Evolutionary conservation across 2,797 vertebrate species (phyloP).

Genomic region (Propithecus perrieri): DNA sequence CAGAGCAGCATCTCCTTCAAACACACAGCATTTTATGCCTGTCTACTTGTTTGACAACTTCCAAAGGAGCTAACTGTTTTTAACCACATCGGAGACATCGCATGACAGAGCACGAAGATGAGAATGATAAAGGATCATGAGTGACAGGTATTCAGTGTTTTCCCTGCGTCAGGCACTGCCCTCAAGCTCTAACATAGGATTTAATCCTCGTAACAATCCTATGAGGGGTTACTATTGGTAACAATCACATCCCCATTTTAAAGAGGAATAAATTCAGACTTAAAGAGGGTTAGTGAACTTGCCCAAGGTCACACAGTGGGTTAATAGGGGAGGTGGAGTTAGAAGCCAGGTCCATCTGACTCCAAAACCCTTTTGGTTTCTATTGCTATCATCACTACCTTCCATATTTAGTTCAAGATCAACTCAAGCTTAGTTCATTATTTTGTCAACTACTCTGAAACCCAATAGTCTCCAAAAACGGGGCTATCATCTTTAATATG

Average conservation of each 20-base stretch:
- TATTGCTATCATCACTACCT: background rate
- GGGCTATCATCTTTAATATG: background rate
- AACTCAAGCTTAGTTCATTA: background rate
- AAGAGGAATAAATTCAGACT: background rate
- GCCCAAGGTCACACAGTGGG: background rate
- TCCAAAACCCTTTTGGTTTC: background rate
- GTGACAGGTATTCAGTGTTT: background rate
- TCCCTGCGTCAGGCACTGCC: background rate
- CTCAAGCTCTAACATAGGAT: background rate
- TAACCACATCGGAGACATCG: background rate
- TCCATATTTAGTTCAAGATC: background rate
- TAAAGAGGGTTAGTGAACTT: background rate
- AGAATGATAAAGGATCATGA: background rate
- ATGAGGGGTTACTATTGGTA: background rate
- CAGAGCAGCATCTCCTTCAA: background rate
- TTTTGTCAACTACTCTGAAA: slow-evolving; percentile 7
- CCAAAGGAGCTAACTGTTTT: background rate
- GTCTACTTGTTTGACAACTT: background rate
- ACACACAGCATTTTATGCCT: background rate
- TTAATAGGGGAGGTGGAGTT: background rate
- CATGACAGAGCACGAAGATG: background rate
- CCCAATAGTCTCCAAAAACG: background rate
- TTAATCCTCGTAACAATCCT: background rate
- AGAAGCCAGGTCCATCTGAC: background rate
- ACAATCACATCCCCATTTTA: background rate